A percentile compares a stretch with the other conserved stretches of the same genome.
These are phyloP conservation scores for Lochmaea crataegi DNA, from an alignment of 2,888 invertebrate genomes.

Conservation along the genomic window DNA sequence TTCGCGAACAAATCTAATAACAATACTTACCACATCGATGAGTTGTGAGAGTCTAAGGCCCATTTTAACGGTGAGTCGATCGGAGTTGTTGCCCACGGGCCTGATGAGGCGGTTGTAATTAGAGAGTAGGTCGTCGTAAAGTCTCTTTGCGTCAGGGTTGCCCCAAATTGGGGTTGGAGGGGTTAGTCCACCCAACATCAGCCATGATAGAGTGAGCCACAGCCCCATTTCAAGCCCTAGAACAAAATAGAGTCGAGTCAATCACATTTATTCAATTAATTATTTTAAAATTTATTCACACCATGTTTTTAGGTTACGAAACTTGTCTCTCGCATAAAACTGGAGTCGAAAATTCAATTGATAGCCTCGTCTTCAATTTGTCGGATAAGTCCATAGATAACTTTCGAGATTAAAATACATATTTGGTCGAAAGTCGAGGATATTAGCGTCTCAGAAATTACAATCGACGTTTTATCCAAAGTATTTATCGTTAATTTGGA, in stretches of 20 bases:
- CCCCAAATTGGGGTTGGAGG: conserved; percentile 47
- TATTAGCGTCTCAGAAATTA: background rate
- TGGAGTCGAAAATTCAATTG: too few species aligned
- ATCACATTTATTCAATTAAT: too few species aligned
- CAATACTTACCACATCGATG: conserved; percentile 88
- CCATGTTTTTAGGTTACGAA: too few species aligned
- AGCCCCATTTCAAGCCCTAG: conserved; percentile 52
- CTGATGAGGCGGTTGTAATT: conserved; percentile 96
- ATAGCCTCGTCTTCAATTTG: too few species aligned
- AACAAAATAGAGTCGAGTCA: conserved; percentile 21
- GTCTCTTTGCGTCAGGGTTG: conserved; percentile 78
- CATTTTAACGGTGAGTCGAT: conserved; percentile 94
- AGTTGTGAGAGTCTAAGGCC: conserved; percentile 90
- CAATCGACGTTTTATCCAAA: too few species aligned
- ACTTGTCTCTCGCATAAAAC: too few species aligned
- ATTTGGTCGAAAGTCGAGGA: background rate
- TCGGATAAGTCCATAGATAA: background rate
- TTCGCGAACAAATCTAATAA: too few species aligned
- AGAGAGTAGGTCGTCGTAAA: conserved; percentile 86
- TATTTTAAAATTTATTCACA: too few species aligned
- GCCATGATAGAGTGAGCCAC: conserved; percentile 71
- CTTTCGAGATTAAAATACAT: background rate
- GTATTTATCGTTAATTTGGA: too few species aligned
- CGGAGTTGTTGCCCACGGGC: conserved; percentile 94
- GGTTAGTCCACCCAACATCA: conserved; percentile 70